phyloP scores from a whole-genome alignment of 2,797 vertebrate species.

The Danio albolineatus region DNA sequence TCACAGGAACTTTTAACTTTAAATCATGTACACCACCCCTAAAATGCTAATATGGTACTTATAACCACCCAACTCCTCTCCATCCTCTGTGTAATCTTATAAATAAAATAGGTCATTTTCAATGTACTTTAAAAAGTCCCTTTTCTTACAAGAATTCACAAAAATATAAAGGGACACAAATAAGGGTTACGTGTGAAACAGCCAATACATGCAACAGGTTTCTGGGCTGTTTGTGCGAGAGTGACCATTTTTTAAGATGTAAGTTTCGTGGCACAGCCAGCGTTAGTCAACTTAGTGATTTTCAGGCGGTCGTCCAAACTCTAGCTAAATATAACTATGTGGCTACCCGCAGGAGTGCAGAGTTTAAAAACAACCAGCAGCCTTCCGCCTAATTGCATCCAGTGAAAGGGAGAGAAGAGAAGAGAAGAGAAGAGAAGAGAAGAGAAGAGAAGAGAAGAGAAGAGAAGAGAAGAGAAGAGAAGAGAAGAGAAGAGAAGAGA shows the following conservation, averaged over 20 bases:
- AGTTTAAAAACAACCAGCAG: conserved; percentile 81
- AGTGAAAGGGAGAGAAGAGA: conserved; percentile 21
- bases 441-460: background rate
- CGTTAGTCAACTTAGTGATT: conserved; percentile 77
- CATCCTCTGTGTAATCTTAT: background rate
- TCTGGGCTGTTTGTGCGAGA: conserved; percentile 75
- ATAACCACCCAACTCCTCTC: too few relatives aligned
- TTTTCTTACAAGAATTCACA: background rate
- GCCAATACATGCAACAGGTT: conserved; percentile 36
- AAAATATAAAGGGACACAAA: conserved; percentile 4
- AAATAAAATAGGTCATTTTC: background rate
- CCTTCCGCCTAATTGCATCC: conserved; percentile 76
- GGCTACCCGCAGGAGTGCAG: conserved; percentile 76
- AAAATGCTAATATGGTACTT: too few relatives aligned
- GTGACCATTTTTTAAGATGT: conserved; percentile 72
- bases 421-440: conserved; percentile 1
- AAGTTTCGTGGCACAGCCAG: conserved; percentile 64
- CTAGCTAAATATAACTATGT: conserved; percentile 81
- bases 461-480: background rate
- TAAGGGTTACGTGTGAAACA: background rate
- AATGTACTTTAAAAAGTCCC: background rate
- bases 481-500: background rate
- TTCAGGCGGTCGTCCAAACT: conserved; percentile 75
- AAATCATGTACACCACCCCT: too few relatives aligned
- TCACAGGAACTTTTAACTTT: too few relatives aligned